Evolutionary conservation across 2,888 invertebrate species (phyloP).

Genomic region (Lithodes maja): DNA sequence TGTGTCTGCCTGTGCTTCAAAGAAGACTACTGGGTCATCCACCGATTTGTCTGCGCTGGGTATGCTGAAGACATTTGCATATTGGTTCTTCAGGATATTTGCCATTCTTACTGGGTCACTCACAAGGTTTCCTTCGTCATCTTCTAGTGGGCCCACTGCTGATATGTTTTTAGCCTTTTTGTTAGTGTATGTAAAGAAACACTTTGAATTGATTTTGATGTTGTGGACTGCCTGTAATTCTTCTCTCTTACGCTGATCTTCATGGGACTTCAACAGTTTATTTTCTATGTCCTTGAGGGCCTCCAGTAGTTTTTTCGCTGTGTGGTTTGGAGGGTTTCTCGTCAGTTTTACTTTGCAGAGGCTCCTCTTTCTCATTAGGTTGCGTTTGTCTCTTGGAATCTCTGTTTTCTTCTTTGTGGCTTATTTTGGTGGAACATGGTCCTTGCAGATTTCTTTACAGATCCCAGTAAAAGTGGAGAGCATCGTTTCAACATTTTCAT

Average conservation of each 20-base stretch:
- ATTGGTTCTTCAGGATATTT: slow-evolving; percentile 11
- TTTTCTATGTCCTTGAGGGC: background rate
- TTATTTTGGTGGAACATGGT: background rate
- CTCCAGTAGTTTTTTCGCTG: background rate
- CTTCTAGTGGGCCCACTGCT: slow-evolving; percentile 19
- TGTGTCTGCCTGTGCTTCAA: too few relatives aligned
- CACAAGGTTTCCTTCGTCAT: slow-evolving; percentile 3
- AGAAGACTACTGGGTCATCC: too few relatives aligned
- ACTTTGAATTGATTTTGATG: slow-evolving; percentile 2
- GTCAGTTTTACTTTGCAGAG: background rate
- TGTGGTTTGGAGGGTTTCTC: background rate
- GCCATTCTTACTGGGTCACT: slow-evolving; percentile 24
- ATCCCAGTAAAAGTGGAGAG: background rate
- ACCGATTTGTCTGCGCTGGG: too few relatives aligned
- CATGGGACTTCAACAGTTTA: background rate
- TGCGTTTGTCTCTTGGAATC: slow-evolving; percentile 11
- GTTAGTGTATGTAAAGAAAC: background rate
- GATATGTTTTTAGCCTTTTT: slow-evolving; percentile 3
- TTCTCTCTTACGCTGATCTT: slow-evolving; percentile 2
- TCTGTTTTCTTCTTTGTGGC: background rate
- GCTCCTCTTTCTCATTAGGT: slow-evolving; percentile 10
- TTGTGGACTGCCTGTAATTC: slow-evolving; percentile 16
- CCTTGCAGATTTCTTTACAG: background rate
- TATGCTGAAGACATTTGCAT: too few relatives aligned
- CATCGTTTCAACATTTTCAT: background rate